Base-by-base conservation (phyloP, 2,797 vertebrate genomes). In the Mormyrus proboscirostris region DNA sequence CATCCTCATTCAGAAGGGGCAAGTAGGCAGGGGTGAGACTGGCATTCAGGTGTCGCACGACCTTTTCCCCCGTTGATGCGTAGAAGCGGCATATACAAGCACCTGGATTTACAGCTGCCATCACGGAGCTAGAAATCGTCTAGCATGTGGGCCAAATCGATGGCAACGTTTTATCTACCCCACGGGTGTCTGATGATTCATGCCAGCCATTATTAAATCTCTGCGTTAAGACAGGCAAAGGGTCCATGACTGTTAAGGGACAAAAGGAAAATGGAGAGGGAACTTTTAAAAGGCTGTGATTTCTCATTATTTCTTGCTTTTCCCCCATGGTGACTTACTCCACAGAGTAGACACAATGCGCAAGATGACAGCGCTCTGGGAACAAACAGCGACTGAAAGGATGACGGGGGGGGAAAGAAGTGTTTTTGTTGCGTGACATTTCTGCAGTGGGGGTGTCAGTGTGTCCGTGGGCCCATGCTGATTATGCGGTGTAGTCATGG, bases 161-260 rank as follows among this genome's bases (percentile, higher is more conserved):
- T 91, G 88, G 55, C 87, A 87, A 59, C 44, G 19, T 89, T 90
- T 91, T 92, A 91, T 94, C 93, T 90, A 83, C 89, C 89, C 92
- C 92, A 93, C 89, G 94, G 93, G 94, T 82, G 59, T 89, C 29
- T 89, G 92, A 91, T 90, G 91, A 91, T 94, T 94, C 94, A 87
- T 92, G 91, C 88, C 86, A 65, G 91, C 90, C 92, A 91, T 90
- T 93, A 92, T 93, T 89, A 90, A 90, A 90, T 91, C 85, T 50
- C 25, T 51, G 88, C 92, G 47, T 90, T 91, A 59, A 55, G 59
- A 90, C 41, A 88, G 90, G 53, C 0, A 2, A 14, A 33, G 49
- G 57, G 87, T 29, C 49, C 4, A 29, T 86, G 50, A 88, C 86
- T 82, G 22, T 33, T 87, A 51, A 50, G 25, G 22, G 83, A 89